These are phyloP conservation scores for Atherinosoma microstoma DNA, from an alignment of 2,797 vertebrate genomes.

Conservation along the genomic window DNA sequence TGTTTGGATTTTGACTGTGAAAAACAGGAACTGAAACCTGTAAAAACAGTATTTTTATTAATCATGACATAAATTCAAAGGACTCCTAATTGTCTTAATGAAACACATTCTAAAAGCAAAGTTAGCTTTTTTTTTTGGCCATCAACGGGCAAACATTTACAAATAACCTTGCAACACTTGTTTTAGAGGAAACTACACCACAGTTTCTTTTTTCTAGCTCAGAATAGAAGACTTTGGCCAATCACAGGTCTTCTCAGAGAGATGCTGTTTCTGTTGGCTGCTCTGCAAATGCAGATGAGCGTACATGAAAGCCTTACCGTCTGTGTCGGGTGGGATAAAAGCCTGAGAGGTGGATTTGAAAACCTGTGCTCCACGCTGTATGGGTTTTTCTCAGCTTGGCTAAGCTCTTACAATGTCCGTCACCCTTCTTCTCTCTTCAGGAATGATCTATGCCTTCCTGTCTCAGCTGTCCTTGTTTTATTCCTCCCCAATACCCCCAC, in stretches of 20 bases:
- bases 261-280: background rate
- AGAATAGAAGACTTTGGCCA: background rate
- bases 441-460: constrained; percentile 53
- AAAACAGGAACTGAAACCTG: background rate
- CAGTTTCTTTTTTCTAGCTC: background rate
- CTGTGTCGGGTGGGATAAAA: constrained; percentile 9
- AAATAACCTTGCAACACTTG: background rate
- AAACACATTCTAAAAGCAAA: background rate
- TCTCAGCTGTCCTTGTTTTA: constrained; percentile 53
- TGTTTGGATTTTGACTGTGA: background rate
- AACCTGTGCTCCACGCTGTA: constrained; percentile 14
- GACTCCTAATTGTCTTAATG: background rate
- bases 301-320: background rate
- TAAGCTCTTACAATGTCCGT: constrained; percentile 19
- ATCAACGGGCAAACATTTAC: background rate
- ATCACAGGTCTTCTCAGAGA: background rate
- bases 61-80: background rate
- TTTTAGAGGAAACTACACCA: background rate
- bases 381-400: constrained; percentile 11
- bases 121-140: background rate
- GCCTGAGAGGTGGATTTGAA: constrained; percentile 18
- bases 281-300: background rate
- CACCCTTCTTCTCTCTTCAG: constrained; percentile 21
- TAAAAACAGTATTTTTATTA: background rate
- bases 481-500: constrained; percentile 35